Evolutionary conservation across 2,888 invertebrate genomes (phyloP).

Genomic region (Laspeyria flexula): DNA sequence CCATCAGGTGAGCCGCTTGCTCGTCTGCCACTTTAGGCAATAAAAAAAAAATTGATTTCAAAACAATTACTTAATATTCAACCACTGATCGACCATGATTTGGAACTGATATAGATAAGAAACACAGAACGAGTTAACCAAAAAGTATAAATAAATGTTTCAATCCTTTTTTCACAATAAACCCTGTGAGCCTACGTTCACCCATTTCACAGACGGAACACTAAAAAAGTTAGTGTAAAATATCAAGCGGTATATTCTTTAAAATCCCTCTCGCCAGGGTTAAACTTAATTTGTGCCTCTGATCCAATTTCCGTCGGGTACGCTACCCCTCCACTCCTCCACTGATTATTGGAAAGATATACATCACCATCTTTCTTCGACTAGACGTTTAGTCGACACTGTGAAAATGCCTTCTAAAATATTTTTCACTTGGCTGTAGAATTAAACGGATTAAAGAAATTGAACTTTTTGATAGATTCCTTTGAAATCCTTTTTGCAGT

Average conservation of each 20-base stretch:
- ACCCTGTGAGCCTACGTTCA: constrained; percentile 1
- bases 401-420: constrained; percentile 35
- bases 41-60: too few species aligned
- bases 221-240: constrained; percentile 24
- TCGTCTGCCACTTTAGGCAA: too few species aligned
- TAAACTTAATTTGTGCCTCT: constrained; percentile 68
- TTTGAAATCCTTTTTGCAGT: constrained; percentile 4
- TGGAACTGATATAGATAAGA: too few species aligned
- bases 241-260: constrained; percentile 35
- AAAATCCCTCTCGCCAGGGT: constrained; percentile 51
- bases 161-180: neutral
- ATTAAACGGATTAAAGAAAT: constrained; percentile 26
- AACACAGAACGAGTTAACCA: too few species aligned
- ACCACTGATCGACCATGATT: too few species aligned
- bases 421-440: constrained; percentile 39
- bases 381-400: constrained; percentile 36
- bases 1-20: too few species aligned
- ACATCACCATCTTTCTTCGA: constrained; percentile 52
- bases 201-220: constrained; percentile 10
- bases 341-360: constrained; percentile 68
- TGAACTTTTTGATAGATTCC: constrained; percentile 26
- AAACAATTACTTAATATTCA: too few species aligned
- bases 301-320: constrained; percentile 67
- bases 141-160: too few species aligned
- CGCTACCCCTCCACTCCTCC: constrained; percentile 29